These are phyloP conservation scores for Bryconaethiops microstoma DNA, from an alignment of 2,797 vertebrate species.

Conservation along the genomic window DNA sequence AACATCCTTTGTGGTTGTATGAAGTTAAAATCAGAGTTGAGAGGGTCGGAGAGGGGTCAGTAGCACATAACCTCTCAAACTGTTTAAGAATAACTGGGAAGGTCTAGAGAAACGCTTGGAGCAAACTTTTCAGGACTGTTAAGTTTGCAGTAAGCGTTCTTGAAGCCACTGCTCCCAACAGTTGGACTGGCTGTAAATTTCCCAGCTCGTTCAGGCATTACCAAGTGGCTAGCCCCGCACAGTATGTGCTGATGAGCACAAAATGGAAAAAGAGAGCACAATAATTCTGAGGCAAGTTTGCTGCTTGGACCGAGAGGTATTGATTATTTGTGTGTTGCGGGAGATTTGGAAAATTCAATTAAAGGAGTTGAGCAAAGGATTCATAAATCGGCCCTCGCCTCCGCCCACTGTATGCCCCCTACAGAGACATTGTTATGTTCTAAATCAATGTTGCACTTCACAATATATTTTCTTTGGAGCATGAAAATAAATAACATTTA, in stretches of 20 bases:
- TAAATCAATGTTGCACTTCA: conserved; percentile 99
- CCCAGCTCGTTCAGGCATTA: conserved; percentile 82
- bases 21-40: neutral
- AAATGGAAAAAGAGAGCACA: conserved; percentile 95
- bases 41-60: neutral
- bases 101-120: conserved; percentile 59
- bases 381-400: conserved; percentile 90
- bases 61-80: neutral
- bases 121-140: conserved; percentile 67
- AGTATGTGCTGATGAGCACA: conserved; percentile 99
- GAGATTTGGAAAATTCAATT: conserved; percentile 99
- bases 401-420: conserved; percentile 78
- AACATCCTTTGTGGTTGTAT: neutral
- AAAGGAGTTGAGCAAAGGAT: conserved; percentile 99
- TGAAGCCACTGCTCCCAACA: conserved; percentile 82
- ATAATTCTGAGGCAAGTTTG: conserved; percentile 99
- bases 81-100: conserved; percentile 16
- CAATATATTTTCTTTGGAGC: conserved; percentile 99
- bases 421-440: conserved; percentile 95
- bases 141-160: conserved; percentile 78
- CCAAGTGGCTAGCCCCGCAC: conserved; percentile 84
- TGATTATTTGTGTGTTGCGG: conserved; percentile 99
- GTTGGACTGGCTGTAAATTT: conserved; percentile 86
- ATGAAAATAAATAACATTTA: conserved; percentile 99
- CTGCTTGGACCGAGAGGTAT: conserved; percentile 89